These are phyloP conservation scores for Microcebus tavaratra DNA, from an alignment of 2,113 vertebrate species.

Conservation along the genomic window DNA sequence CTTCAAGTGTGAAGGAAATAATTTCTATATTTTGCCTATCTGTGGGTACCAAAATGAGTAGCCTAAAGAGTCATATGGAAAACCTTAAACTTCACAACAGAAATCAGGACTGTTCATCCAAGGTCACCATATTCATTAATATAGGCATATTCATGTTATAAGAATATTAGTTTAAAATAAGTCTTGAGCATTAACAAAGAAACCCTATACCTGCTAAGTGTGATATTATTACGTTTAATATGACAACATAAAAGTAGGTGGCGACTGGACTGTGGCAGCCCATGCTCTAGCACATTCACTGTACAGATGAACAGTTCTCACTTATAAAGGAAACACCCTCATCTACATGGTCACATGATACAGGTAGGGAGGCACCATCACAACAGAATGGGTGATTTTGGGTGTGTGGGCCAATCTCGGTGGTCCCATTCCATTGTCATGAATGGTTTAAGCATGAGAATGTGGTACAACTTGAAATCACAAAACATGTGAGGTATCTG, in stretches of 20 bases:
- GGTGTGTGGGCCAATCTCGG: background rate
- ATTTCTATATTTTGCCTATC: background rate
- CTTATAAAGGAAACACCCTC: background rate
- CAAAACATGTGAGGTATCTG: background rate
- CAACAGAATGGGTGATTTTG: background rate
- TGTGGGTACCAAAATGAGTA: background rate
- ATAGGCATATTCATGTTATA: background rate
- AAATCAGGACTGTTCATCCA: background rate
- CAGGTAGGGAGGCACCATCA: background rate
- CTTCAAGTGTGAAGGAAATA: background rate
- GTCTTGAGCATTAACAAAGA: background rate
- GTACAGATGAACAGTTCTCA: background rate
- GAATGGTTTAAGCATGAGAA: background rate
- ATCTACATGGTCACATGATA: background rate
- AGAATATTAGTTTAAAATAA: background rate
- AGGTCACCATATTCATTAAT: background rate
- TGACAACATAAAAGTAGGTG: rapidly evolving
- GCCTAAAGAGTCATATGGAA: background rate
- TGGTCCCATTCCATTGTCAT: too few species aligned
- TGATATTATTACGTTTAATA: background rate
- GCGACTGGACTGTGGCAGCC: background rate
- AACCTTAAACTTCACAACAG: background rate
- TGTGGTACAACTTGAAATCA: background rate
- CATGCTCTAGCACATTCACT: background rate
- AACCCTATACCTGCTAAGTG: background rate